Conservation (phyloP, 2,888 invertebrate species). For the Allolobophora icterica region DNA sequence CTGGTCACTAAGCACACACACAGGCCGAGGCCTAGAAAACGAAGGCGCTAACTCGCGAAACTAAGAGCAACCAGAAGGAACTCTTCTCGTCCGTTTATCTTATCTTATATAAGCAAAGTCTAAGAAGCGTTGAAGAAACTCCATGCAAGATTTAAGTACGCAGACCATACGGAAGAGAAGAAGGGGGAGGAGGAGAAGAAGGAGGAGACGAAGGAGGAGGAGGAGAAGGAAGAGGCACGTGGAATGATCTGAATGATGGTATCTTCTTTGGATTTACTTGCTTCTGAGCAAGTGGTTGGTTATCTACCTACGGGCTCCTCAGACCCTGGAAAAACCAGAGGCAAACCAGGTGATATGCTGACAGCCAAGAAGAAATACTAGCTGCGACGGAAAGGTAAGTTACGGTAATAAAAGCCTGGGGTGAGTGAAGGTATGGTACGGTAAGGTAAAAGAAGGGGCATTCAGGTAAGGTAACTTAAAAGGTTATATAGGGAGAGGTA, state of each 20-base stretch:
- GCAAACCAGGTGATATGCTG: background rate
- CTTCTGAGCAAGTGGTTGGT: constrained; percentile 17
- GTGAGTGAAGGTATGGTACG: background rate
- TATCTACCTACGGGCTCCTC: background rate
- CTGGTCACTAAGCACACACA: background rate
- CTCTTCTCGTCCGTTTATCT: background rate
- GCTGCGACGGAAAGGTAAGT: background rate
- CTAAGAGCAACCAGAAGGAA: background rate
- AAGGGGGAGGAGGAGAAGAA: background rate
- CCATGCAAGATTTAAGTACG: background rate
- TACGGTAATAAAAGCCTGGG: background rate
- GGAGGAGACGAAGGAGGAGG: background rate
- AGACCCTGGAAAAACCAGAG: background rate
- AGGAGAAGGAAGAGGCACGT: background rate
- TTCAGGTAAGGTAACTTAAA: background rate
- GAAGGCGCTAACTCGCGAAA: background rate
- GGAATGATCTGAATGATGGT: background rate
- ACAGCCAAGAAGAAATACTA: constrained; percentile 1
- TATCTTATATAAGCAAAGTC: background rate
- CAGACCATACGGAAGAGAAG: background rate
- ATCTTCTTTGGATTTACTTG: background rate
- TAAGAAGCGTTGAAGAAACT: background rate
- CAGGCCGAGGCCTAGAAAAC: background rate
- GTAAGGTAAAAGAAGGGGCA: background rate
- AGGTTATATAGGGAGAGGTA: too few relatives aligned